Evolutionary conservation across 1,140 invertebrate species (phyloP).

Genomic region (Ladona fulva): DNA sequence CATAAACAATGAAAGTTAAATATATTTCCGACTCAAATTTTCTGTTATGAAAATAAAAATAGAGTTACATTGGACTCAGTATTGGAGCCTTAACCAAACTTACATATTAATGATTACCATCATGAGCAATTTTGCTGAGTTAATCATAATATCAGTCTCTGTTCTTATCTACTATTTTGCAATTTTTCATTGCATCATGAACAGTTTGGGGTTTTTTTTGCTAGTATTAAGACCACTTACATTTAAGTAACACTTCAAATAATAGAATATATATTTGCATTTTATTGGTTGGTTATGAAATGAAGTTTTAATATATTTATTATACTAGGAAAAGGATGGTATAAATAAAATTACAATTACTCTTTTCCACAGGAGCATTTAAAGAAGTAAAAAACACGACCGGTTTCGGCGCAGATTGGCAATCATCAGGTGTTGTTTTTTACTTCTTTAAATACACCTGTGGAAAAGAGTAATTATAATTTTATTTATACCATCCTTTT

Average conservation of each 20-base stretch:
- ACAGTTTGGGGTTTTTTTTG: neutral
- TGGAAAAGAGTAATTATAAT: neutral
- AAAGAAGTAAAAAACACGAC: too few relatives aligned
- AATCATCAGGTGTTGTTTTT: neutral
- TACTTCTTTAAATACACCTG: neutral
- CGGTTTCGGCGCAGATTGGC: too few relatives aligned
- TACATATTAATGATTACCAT: neutral
- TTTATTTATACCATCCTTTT: neutral
- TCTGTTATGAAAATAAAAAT: neutral
- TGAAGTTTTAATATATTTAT: neutral
- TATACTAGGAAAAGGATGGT: neutral
- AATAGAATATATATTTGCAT: neutral
- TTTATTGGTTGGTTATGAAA: neutral
- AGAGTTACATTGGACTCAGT: neutral
- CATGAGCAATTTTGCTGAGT: neutral
- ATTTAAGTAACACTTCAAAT: neutral
- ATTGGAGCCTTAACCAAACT: neutral
- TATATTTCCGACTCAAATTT: neutral
- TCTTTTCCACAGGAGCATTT: too few relatives aligned
- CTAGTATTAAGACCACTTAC: neutral
- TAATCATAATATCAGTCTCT: neutral
- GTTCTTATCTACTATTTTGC: neutral
- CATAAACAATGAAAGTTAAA: too few relatives aligned
- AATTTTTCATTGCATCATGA: too few relatives aligned
- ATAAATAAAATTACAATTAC: too few relatives aligned